A percentile compares a stretch with the other conserved stretches of the same genome.
phyloP scores from a whole-genome alignment of 2,888 invertebrate species.

The Reticulitermes lucifugus region DNA sequence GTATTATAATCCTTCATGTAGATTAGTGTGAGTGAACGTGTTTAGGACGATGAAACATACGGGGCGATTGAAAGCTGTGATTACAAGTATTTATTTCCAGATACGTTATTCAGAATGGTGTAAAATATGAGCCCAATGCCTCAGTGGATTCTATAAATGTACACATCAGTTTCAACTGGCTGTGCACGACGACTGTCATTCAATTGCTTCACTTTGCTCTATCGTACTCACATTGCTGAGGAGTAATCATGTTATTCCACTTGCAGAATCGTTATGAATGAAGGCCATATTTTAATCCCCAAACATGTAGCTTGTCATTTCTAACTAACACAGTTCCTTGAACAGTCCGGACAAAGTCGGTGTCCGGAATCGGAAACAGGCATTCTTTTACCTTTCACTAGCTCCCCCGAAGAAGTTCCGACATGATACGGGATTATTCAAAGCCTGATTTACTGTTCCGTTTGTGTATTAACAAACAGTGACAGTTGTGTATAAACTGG shows the following conservation, averaged over 20 bases:
- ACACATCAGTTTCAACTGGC: background rate
- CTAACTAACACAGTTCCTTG: background rate
- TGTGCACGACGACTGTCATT: background rate
- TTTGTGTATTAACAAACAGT: too few relatives aligned
- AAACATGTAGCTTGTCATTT: background rate
- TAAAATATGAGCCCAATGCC: conserved; percentile 4
- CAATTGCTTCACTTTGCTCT: background rate
- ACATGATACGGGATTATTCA: too few relatives aligned
- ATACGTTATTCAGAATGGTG: conserved; percentile 11
- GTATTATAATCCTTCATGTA: too few relatives aligned
- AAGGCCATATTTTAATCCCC: background rate
- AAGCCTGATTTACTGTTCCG: too few relatives aligned
- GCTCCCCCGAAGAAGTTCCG: too few relatives aligned
- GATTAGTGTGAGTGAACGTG: too few relatives aligned
- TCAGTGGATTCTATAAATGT: conserved; percentile 10
- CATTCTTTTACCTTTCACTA: background rate
- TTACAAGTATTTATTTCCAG: background rate
- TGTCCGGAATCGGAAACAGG: background rate
- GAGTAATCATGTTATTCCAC: conserved; percentile 18
- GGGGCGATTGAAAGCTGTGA: background rate
- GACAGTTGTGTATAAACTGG: too few relatives aligned
- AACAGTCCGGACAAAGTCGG: background rate
- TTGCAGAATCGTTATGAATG: conserved; percentile 13
- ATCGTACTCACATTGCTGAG: background rate
- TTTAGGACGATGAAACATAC: too few relatives aligned